These are phyloP conservation scores for Gonatopus flavifemur DNA, from an alignment of 1,140 invertebrate species.

Conservation along the genomic window DNA sequence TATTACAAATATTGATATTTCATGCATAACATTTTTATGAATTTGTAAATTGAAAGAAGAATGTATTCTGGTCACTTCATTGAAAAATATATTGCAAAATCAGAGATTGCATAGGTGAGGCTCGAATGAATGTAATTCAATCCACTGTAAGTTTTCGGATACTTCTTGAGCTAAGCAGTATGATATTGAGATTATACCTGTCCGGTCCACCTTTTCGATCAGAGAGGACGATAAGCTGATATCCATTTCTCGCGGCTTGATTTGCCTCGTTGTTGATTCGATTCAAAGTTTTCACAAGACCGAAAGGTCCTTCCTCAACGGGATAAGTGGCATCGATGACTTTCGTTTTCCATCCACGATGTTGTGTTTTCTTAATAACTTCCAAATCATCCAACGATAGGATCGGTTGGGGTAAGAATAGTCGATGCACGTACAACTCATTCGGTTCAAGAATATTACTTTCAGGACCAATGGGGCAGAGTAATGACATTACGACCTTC, in stretches of 20 bases:
- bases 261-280: slow-evolving; percentile 81
- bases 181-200: too few species aligned
- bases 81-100: slow-evolving; percentile 2
- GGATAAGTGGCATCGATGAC: slow-evolving; percentile 90
- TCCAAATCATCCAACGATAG: slow-evolving; percentile 89
- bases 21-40: slow-evolving; percentile 4
- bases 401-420: slow-evolving; percentile 94
- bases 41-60: slow-evolving; percentile 6
- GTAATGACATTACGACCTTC: slow-evolving; percentile 97
- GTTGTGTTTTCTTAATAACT: slow-evolving; percentile 80
- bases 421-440: slow-evolving; percentile 84
- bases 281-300: slow-evolving; percentile 77
- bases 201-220: slow-evolving; percentile 77
- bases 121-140: too few species aligned
- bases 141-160: too few species aligned
- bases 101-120: too few species aligned
- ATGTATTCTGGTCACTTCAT: too few species aligned
- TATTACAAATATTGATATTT: slow-evolving; percentile 6
- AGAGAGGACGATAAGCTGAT: slow-evolving; percentile 87
- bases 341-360: slow-evolving; percentile 89
- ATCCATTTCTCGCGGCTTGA: slow-evolving; percentile 75
- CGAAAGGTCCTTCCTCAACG: slow-evolving; percentile 68
- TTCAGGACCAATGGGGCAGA: slow-evolving; percentile 89
- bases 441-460: slow-evolving; percentile 92
- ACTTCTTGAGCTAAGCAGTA: too few species aligned